Base-by-base conservation (phyloP, 1,140 invertebrate species). In the Nebria ingens region DNA sequence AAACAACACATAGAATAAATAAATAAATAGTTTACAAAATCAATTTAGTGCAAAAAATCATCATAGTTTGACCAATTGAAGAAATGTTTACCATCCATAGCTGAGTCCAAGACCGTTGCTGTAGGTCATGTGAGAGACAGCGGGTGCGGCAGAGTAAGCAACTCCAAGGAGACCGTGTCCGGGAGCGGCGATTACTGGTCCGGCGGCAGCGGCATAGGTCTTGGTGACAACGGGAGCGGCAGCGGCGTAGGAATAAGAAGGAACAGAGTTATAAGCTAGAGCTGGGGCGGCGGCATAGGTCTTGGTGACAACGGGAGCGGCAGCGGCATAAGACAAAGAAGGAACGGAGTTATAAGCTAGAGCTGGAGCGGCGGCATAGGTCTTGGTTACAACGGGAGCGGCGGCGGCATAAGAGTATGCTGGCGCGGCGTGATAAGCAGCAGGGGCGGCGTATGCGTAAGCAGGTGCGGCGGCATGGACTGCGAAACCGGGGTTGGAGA, bases 71-170 rank as follows among this genome's bases (percentile, higher is more conserved):
- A n/a, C n/a, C n/a, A n/a, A n/a, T n/a, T n/a, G n/a, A n/a, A n/a
- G n/a, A 45, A 51, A 51, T 57, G 21, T 64, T 71, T 73, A 79
- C 74, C 75, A 79, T 40, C 66, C 69, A 61, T 79, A 80, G 19
- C 76, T 73, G 55, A 80, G 66, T 20, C 81, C 79, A 4, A 79
- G 68, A 55, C 78, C 79, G 54, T 78, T 80, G 64, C 63, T 61
- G 62, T 80, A 84, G 22, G 73, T 76, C 76, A 85, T 80, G 67
- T 83, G 82, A 12, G 81, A 79, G 0, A 84, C 83, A 17, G 79
- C 78, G 2, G 82, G 79, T 2, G 82, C 81, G 19, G 82, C 80
- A 1, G 80, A 83, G 65, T 83, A 71, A 49, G 66, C 64, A 13
- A 70, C 65, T 21, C 68, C 71, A 20, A 71, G 59, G 11, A 65